Base-by-base conservation (phyloP, 53 echinoderm and acorn worm species). In the Arbacia lixula region DNA sequence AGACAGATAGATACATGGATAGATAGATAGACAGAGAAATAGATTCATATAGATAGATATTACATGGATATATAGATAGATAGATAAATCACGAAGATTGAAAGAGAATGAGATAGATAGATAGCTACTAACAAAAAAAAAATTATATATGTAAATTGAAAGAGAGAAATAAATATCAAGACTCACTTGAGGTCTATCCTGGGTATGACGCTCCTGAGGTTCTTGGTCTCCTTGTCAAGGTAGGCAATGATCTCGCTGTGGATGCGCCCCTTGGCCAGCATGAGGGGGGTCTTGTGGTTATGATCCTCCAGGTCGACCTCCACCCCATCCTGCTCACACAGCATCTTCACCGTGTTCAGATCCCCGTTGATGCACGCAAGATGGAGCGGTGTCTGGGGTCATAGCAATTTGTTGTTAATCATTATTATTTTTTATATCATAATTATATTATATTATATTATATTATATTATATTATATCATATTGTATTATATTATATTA, bases 241-340 rank as follows among this genome's bases (percentile, higher is more conserved):
- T 96, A 96, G 20, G 77, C 53, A 20, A 88, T 86, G 66, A 95
- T 92, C 49, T 95, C 92, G 8, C 39, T 79, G 56, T 99, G 94
- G 68, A 92, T 99, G 20, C 99, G 87, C 33, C 99, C 99, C 49
- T 77, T 90, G 34, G 98, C 90, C 31, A 99, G 83, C 77, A 87
- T 75, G 34, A 92, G 56, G 5, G 99, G 99, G 26, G 99, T 90
- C 89, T 99, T 99, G 82, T 87, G 92, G 66, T 94, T 99, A 72
- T 99, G 88, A 64, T 99, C 94, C 53, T 92, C 92, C 0, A 88
- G 51, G 46, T 99, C 94, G 37, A 94, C 74, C 68, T 99, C 99
- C 5, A 94, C 99, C 3, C 99, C 99, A 30, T 99, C 94, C 60
- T 99, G 94, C 65, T 99, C 99, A 78, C 98, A 94, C 21, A 98